phyloP scores from a whole-genome alignment of 2,113 vertebrate genomes.

The Steatornis caripensis region DNA sequence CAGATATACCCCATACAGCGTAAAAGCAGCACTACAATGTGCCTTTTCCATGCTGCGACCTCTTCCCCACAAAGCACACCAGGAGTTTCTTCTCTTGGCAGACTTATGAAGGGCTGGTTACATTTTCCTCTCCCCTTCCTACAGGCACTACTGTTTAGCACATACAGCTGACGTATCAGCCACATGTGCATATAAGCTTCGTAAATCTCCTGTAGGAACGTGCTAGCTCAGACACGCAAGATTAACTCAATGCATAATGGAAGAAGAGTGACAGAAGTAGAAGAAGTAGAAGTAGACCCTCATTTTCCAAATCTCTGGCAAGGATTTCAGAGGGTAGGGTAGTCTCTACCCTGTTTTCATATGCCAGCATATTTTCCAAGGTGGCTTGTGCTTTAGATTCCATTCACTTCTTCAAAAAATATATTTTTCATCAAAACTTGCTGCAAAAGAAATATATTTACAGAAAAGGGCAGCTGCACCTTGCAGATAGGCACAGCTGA shows the following conservation, averaged over 20 bases:
- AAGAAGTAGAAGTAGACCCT: background rate
- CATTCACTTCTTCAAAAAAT: background rate
- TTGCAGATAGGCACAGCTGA: conserved; percentile 15
- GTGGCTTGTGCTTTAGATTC: background rate
- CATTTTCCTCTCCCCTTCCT: background rate
- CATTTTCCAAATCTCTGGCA: background rate
- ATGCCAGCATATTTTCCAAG: background rate
- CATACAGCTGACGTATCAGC: background rate
- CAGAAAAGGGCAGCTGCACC: conserved; percentile 21
- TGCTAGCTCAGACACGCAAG: background rate
- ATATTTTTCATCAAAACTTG: background rate
- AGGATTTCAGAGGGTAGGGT: background rate
- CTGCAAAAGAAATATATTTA: background rate
- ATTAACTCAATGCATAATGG: background rate
- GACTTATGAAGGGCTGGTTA: background rate
- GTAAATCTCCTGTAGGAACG: background rate
- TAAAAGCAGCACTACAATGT: background rate
- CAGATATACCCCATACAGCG: background rate
- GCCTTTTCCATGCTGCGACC: background rate
- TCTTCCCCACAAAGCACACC: background rate
- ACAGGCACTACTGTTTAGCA: background rate
- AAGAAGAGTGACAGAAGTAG: background rate
- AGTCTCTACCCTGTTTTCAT: background rate
- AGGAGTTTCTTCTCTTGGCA: background rate
- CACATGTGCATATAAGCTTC: background rate